Base-by-base conservation (phyloP, 2,113 vertebrate genomes). In the Microcebus tavaratra region DNA sequence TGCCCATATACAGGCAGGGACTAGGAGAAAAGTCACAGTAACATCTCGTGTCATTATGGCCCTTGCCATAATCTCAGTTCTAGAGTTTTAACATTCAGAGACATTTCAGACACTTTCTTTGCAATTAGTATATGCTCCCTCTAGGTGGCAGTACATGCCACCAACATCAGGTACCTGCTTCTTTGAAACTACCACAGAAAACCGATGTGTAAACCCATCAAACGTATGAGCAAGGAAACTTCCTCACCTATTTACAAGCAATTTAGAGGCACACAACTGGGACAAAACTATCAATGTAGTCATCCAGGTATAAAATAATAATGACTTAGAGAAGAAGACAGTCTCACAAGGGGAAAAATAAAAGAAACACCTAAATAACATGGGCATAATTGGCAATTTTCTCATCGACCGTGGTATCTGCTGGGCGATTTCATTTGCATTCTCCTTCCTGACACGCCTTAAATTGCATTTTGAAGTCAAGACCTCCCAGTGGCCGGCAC, bases 241-340 rank as follows among this genome's bases (percentile, higher is more conserved):
- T 61, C 29, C 17, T 88, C 50, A 82, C 17, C 63, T 86, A 63
- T 68, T 91, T 75, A 63, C 13, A 55, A 86, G 73, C 42, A 82
- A 70, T 87, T 94, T 82, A 97, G 67, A 91, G 61, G 14, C 65
- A 78, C 6, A 55, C 29, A 78, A 61, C n/a, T 78, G 31, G 61
- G 42, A 67, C 23, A 83, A 78, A 90, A 84, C 63, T 82, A 92
- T 90, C 91, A 65, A 68, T n/a, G 23, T 59, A 95, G 57, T 72
- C 81, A 95, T 36, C n/a, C 67, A 88, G 81, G 86, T 94, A 14
- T 89, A 82, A 97, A 96, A 86, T 88, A 90, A 85, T 92, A 88
- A 85, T 50, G n/a, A 70, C 31, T 27, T 50, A 72, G 61, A 83
- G 55, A 57, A 76, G 63, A 84, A 76, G 63, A 84, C 42, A 72